Conservation (phyloP, 1,140 invertebrate species). For the Magallana gigas region DNA sequence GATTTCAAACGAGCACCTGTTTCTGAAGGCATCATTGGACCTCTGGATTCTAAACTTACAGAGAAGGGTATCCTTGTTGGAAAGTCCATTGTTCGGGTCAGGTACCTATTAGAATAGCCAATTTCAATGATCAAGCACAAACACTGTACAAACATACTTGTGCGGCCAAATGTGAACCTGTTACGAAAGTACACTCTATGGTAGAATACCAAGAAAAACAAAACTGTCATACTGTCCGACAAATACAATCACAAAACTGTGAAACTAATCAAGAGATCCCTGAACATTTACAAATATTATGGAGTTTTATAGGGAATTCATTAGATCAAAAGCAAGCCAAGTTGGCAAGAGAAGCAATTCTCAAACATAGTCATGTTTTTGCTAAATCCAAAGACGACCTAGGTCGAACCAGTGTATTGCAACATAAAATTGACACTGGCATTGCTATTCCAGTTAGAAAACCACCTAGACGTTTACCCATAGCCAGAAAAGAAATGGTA, state of each 20-base stretch:
- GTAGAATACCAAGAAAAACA: neutral
- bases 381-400: neutral
- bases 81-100: neutral
- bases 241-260: neutral
- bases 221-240: neutral
- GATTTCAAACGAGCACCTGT: neutral
- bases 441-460: constrained; percentile 40
- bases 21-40: neutral
- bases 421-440: constrained; percentile 48
- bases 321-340: neutral
- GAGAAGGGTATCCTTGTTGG: constrained; percentile 1
- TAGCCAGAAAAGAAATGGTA: neutral
- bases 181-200: neutral
- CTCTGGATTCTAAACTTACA: neutral
- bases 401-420: constrained; percentile 34
- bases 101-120: neutral
- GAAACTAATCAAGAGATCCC: neutral
- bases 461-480: constrained; percentile 39
- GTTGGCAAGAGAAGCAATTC: neutral
- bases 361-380: neutral
- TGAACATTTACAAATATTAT: constrained; percentile 11
- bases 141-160: constrained; percentile 11
- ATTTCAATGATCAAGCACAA: neutral
- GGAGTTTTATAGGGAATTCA: neutral
- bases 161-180: neutral